Base-by-base conservation (phyloP, 2,113 vertebrate species). In the Coregonus clupeaformis region DNA sequence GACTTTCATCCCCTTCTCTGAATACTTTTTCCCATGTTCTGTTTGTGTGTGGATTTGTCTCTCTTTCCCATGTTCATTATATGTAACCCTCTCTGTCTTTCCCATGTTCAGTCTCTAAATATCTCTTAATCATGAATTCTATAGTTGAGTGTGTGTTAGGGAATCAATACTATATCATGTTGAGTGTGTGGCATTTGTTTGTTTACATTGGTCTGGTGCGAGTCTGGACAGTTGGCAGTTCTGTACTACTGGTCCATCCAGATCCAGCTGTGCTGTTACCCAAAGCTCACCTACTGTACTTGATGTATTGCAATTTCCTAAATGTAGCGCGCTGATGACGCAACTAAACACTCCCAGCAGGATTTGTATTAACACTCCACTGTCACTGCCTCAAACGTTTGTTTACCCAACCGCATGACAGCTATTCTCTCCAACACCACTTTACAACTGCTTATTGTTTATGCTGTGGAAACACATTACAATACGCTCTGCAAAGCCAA, bases 181-280 rank as follows among this genome's bases (percentile, higher is more conserved):
- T 42, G 36, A 11, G 22, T 69, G 68, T 69, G 42, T 69, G 66
- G 67, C n/a, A 20, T 69, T 30, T 45, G 66, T 69, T 16, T 69
- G 57, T 60, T 6, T 60, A 22, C 57, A 24, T n/a, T 13, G 18
- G 18, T 60, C 1, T 16, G 57, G 57, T 60, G 57, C 4, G 18
- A 55, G 52, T 55, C 4, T 55, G 20, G 20, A 22, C n/a, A 60
- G 7, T 49, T 13, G 55, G 6, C 55, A n/a, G 16, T 59, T 18
- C n/a, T 60, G 57, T 60, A 22, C n/a, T 22, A 22, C n/a, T 60
- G 57, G 6, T 22, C 18, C 20, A n/a, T 22, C n/a, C n/a, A 60
- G 57, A 16, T 60, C 5, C n/a, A 22, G n/a, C 7, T 22, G 57
- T 60, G 52, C 4, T 55, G 57, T 60, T 60, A n/a, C 9, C 57